Conservation (phyloP, 2,888 invertebrate genomes). For the Protula sp. region DNA sequence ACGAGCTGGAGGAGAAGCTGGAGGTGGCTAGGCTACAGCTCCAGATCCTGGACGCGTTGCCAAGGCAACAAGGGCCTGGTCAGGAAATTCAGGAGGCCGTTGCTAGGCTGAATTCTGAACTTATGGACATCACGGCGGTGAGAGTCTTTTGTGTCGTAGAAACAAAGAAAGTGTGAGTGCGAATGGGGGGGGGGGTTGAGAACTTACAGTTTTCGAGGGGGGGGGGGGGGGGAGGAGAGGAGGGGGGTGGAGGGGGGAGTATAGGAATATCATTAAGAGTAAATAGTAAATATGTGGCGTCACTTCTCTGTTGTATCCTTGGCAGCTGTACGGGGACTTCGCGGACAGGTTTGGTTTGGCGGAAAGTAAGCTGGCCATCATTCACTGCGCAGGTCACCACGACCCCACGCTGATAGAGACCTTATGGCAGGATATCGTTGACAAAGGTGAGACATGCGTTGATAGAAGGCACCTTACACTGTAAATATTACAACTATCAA, state of each 20-base stretch:
- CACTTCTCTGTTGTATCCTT: too few relatives aligned
- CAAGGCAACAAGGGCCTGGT: constrained; percentile 39
- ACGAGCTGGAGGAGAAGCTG: constrained; percentile 86
- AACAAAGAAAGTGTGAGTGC: too few relatives aligned
- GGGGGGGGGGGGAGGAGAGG: too few relatives aligned
- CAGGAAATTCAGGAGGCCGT: constrained; percentile 58
- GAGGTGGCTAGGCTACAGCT: constrained; percentile 61
- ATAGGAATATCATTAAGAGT: too few relatives aligned
- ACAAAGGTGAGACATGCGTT: constrained; percentile 55
- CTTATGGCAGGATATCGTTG: constrained; percentile 80
- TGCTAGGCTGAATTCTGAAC: constrained; percentile 69
- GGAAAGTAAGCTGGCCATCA: constrained; percentile 90
- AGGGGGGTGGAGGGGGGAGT: too few relatives aligned
- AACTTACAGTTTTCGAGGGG: too few relatives aligned
- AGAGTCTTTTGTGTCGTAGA: too few relatives aligned
- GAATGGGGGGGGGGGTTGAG: too few relatives aligned
- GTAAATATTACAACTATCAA: too few relatives aligned
- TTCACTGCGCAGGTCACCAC: constrained; percentile 89
- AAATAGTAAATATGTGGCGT: too few relatives aligned
- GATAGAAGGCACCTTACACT: too few relatives aligned
- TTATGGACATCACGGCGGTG: constrained; percentile 82
- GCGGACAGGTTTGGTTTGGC: constrained; percentile 84
- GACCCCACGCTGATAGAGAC: constrained; percentile 82
- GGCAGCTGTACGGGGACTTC: constrained; percentile 79
- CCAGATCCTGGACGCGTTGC: constrained; percentile 60